These are phyloP conservation scores for Montifringilla adamsi DNA, from an alignment of 2,113 vertebrate genomes.

Conservation along the genomic window DNA sequence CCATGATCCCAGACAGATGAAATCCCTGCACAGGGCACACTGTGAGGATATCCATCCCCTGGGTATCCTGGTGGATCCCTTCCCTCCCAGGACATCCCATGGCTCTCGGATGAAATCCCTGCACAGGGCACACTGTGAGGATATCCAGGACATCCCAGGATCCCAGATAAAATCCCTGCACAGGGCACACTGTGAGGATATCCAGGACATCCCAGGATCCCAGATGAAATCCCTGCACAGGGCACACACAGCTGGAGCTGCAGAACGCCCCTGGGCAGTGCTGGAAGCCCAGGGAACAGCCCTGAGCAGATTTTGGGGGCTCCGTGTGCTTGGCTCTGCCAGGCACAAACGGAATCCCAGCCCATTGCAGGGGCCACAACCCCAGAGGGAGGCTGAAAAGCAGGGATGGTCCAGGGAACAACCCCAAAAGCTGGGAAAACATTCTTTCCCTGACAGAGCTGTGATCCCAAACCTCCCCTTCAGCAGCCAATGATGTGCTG, in stretches of 20 bases:
- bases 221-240: neutral
- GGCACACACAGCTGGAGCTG: neutral
- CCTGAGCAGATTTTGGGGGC: rapidly evolving
- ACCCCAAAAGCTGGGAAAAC: neutral
- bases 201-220: too few species aligned
- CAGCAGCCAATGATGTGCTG: neutral
- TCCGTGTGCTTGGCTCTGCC: neutral
- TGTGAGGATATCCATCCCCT: too few species aligned
- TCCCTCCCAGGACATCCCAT: too few species aligned
- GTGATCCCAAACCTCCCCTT: neutral
- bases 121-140: too few species aligned
- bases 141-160: too few species aligned
- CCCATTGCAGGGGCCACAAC: rapidly evolving
- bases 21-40: too few species aligned
- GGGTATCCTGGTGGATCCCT: too few species aligned
- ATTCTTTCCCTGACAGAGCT: neutral
- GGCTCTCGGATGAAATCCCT: too few species aligned
- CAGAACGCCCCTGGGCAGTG: too few species aligned
- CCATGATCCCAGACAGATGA: too few species aligned
- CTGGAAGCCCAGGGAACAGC: neutral
- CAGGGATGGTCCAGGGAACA: neutral
- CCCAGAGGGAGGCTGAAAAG: neutral
- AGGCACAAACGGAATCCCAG: neutral
- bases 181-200: rapidly evolving
- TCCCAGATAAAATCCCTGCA: neutral